A percentile compares a stretch with the other conserved stretches of the same genome.
phyloP scores from a whole-genome alignment of 2,888 invertebrate genomes.

The Anodontia alba region DNA sequence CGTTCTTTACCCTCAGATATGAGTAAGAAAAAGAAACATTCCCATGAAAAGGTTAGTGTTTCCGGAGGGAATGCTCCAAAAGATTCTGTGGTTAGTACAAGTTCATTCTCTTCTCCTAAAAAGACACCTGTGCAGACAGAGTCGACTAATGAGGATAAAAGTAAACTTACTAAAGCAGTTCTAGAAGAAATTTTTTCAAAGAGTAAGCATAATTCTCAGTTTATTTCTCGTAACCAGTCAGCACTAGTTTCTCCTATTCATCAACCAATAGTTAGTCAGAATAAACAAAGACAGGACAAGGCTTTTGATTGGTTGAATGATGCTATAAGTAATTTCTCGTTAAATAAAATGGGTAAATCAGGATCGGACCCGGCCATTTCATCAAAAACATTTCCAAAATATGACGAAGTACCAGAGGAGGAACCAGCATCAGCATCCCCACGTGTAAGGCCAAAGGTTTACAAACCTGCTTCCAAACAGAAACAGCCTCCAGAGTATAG shows the following conservation, averaged over 20 bases:
- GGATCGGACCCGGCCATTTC: slow-evolving; percentile 39
- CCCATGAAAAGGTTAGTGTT: slow-evolving; percentile 30
- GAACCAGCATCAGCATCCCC: slow-evolving; percentile 14
- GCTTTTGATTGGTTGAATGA: slow-evolving; percentile 86
- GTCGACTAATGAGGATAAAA: background rate
- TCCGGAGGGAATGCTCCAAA: slow-evolving; percentile 29
- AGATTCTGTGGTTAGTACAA: background rate
- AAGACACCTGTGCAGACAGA: background rate
- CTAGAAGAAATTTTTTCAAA: slow-evolving; percentile 52
- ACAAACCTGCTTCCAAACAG: slow-evolving; percentile 15
- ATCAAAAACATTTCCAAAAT: slow-evolving; percentile 42
- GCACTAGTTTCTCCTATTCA: slow-evolving; percentile 1
- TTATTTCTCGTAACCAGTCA: background rate
- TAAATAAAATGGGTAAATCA: slow-evolving; percentile 61
- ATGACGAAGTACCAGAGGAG: slow-evolving; percentile 74
- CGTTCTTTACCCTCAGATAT: slow-evolving; percentile 50
- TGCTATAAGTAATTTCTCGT: slow-evolving; percentile 77
- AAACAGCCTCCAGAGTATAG: slow-evolving; percentile 49
- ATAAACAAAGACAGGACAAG: slow-evolving; percentile 70
- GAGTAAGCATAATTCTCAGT: slow-evolving; percentile 6
- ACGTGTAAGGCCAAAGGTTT: slow-evolving; percentile 43
- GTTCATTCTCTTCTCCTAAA: background rate
- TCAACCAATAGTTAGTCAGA: background rate
- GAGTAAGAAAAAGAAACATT: slow-evolving; percentile 23
- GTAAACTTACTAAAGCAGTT: slow-evolving; percentile 40